Conservation (phyloP, 2,888 invertebrate genomes). For the Dolichopus griseipennis region DNA sequence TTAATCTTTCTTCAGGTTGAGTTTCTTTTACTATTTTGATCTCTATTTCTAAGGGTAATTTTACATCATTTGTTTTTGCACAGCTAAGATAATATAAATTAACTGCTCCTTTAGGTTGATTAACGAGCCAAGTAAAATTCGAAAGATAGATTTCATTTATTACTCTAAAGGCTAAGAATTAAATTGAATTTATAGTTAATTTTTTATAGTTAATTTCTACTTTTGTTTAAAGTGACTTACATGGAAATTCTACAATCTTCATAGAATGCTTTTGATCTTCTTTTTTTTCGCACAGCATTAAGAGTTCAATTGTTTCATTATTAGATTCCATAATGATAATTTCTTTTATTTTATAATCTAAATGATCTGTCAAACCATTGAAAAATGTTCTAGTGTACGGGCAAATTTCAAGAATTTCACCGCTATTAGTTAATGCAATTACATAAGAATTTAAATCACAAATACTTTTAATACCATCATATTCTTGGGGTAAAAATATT, state of each 20-base stretch:
- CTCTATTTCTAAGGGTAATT: conserved; percentile 34
- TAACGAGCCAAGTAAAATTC: conserved; percentile 36
- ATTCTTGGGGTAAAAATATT: conserved; percentile 28
- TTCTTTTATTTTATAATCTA: conserved; percentile 32
- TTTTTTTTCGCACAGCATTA: conserved; percentile 33
- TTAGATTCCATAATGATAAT: conserved; percentile 36
- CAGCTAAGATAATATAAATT: conserved; percentile 40
- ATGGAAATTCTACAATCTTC: conserved; percentile 39
- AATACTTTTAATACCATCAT: conserved; percentile 33
- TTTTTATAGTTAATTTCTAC: background rate
- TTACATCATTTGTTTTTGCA: conserved; percentile 24
- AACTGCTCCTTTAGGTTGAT: conserved; percentile 37
- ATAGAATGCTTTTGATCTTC: conserved; percentile 26
- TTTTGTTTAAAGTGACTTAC: conserved; percentile 28
- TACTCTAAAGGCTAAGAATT: conserved; percentile 32
- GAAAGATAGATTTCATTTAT: conserved; percentile 35
- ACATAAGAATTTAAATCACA: conserved; percentile 34
- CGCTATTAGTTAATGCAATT: conserved; percentile 34
- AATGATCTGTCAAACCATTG: conserved; percentile 12
- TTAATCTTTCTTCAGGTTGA: conserved; percentile 39
- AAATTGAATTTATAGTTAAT: background rate
- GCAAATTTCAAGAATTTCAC: conserved; percentile 37
- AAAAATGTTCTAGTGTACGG: conserved; percentile 30
- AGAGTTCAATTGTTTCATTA: conserved; percentile 35
- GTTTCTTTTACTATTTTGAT: conserved; percentile 41